Percentiles rank a stretch among this genome's conserved stretches.
phyloP scores from a whole-genome alignment of 2,888 invertebrate genomes.

The Ormyrus pomaceus region DNA sequence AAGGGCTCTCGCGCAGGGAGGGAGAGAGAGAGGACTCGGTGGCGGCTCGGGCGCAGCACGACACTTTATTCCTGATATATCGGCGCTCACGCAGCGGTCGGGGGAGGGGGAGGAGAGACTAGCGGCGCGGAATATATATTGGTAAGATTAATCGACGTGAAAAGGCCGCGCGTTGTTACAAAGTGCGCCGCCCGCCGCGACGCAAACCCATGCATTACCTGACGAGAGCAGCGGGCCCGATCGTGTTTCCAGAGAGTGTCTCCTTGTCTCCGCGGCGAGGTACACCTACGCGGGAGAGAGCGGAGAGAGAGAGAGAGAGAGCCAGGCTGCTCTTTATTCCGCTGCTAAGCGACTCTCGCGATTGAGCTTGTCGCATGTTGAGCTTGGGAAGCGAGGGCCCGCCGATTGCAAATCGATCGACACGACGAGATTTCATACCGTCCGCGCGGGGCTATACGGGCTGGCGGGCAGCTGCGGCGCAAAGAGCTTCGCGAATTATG shows the following conservation, averaged over 20 bases:
- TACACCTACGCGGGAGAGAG: constrained; percentile 33
- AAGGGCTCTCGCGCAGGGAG: background rate
- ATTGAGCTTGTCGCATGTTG: too few relatives aligned
- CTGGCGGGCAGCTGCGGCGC: too few relatives aligned
- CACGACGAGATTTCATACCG: too few relatives aligned
- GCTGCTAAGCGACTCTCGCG: too few relatives aligned
- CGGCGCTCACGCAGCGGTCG: constrained; percentile 66
- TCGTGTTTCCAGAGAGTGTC: constrained; percentile 48
- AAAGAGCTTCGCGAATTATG: too few relatives aligned
- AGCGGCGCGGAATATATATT: constrained; percentile 66
- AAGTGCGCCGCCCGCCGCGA: constrained; percentile 75
- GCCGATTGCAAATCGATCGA: too few relatives aligned
- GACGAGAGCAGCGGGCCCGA: constrained; percentile 50
- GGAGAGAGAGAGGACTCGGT: background rate
- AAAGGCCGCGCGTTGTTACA: constrained; percentile 74
- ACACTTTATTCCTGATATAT: constrained; percentile 71
- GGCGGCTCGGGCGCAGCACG: constrained; percentile 64
- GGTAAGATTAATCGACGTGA: constrained; percentile 75
- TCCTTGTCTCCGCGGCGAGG: constrained; percentile 20
- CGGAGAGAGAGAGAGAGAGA: too few relatives aligned
- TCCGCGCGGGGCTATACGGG: too few relatives aligned
- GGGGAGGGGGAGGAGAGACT: constrained; percentile 7
- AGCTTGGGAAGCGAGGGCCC: too few relatives aligned
- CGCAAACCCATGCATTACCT: constrained; percentile 71
- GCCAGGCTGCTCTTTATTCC: too few relatives aligned